A percentile compares a stretch with the other conserved stretches of the same genome.
Evolutionary conservation across 2,113 vertebrate genomes (phyloP).

Genomic region (Phoenicopterus ruber): DNA sequence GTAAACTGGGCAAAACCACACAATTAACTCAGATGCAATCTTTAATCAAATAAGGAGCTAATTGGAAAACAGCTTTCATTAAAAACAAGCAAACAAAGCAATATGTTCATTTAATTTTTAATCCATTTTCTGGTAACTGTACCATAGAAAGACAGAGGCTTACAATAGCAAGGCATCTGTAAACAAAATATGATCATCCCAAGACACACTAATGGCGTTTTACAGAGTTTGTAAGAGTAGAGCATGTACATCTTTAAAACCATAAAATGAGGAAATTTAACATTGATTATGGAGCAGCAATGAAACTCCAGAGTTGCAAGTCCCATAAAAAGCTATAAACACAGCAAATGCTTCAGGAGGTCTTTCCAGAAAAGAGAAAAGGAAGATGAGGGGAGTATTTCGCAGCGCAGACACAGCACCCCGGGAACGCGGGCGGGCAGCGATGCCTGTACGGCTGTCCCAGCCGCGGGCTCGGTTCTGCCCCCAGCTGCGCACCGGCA

Average conservation of each 20-base stretch:
- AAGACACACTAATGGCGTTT: neutral
- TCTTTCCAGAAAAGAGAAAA: neutral
- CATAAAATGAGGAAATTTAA: slow-evolving; percentile 21
- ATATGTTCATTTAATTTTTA: slow-evolving; percentile 15
- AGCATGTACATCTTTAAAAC: neutral
- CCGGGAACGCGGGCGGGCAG: neutral
- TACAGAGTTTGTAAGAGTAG: neutral
- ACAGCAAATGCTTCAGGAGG: neutral
- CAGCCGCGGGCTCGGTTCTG: neutral
- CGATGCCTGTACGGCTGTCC: neutral
- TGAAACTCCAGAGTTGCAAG: neutral
- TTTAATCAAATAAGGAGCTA: slow-evolving; percentile 26
- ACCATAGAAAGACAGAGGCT: neutral
- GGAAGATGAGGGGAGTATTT: neutral
- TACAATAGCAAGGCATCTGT: neutral
- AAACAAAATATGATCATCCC: neutral
- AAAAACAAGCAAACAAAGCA: slow-evolving; percentile 39
- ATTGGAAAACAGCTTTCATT: slow-evolving; percentile 24
- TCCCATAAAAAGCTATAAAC: neutral
- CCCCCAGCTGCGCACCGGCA: neutral
- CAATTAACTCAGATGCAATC: neutral
- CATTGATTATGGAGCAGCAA: neutral
- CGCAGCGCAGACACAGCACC: neutral
- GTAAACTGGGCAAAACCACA: neutral
- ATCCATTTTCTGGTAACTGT: slow-evolving; percentile 43